Evolutionary conservation across 23 tunicate species (phyloP).

Genomic region (Halocynthia roretzi): DNA sequence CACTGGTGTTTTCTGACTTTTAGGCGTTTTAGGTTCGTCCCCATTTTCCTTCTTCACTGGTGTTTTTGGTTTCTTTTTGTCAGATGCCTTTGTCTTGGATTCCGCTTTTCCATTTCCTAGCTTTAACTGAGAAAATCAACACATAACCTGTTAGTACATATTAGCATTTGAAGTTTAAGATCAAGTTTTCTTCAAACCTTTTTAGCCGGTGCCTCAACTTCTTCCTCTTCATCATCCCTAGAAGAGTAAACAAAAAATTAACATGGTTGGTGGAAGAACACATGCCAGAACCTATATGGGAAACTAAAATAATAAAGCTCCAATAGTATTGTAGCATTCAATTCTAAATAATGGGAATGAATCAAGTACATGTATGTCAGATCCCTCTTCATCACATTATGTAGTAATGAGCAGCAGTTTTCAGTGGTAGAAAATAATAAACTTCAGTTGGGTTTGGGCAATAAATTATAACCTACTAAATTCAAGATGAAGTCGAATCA

Average conservation of each 20-base stretch:
- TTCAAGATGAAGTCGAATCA: too few species aligned
- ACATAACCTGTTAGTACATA: not conserved
- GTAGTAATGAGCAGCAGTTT: too few species aligned
- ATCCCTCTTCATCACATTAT: too few species aligned
- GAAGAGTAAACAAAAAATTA: not conserved
- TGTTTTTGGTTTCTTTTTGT: conserved; percentile 33
- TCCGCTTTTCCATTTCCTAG: conserved; percentile 20
- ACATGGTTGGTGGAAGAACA: too few species aligned
- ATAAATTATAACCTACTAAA: too few species aligned
- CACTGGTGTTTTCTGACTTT: conserved; percentile 35
- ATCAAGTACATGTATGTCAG: too few species aligned
- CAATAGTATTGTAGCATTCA: too few species aligned
- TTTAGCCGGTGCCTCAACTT: conserved; percentile 9
- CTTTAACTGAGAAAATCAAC: conserved; percentile 33
- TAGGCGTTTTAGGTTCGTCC: conserved; percentile 19
- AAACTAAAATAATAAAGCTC: too few species aligned
- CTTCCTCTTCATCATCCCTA: conserved; percentile 9
- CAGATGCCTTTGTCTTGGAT: conserved; percentile 13
- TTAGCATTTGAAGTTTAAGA: not conserved
- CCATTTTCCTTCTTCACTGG: conserved; percentile 30
- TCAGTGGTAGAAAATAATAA: too few species aligned
- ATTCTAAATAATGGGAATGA: too few species aligned
- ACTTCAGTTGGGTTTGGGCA: too few species aligned
- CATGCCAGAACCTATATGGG: too few species aligned
- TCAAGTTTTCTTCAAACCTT: conserved; percentile 7